These are phyloP conservation scores for Scleropages formosus DNA, from an alignment of 2,797 vertebrate genomes.

Conservation along the genomic window DNA sequence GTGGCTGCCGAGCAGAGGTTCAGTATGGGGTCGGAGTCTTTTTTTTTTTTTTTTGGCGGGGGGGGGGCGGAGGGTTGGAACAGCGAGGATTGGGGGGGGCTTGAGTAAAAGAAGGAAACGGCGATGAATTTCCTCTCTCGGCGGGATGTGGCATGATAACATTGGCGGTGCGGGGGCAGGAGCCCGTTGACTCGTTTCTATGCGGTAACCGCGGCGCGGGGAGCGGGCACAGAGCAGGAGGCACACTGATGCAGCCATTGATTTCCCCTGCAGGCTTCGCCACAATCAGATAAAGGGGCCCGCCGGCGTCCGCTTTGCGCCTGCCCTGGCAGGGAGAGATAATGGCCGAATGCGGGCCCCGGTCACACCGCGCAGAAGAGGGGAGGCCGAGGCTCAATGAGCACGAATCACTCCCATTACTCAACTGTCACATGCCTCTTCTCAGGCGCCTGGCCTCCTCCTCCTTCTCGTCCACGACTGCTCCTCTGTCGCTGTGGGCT, in stretches of 20 bases:
- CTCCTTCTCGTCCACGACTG: constrained; percentile 33
- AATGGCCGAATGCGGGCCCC: constrained; percentile 77
- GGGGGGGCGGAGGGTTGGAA: constrained; percentile 32
- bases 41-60: constrained; percentile 48
- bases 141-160: constrained; percentile 75
- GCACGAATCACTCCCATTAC: constrained; percentile 73
- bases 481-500: constrained; percentile 52
- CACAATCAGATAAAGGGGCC: constrained; percentile 78
- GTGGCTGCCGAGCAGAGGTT: constrained; percentile 73
- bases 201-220: constrained; percentile 70
- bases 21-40: constrained; percentile 71
- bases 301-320: constrained; percentile 73
- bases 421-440: constrained; percentile 65
- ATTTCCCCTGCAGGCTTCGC: constrained; percentile 77
- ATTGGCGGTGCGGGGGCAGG: constrained; percentile 79
- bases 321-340: constrained; percentile 72
- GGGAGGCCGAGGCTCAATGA: constrained; percentile 41
- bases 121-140: constrained; percentile 82
- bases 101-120: constrained; percentile 62
- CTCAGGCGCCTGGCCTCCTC: constrained; percentile 26
- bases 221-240: constrained; percentile 66
- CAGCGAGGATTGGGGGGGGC: no score
- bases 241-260: constrained; percentile 77
- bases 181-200: constrained; percentile 82
- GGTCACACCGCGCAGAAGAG: constrained; percentile 70